phyloP scores from a whole-genome alignment of 2,797 vertebrate species.

The Crax fasciolata region DNA sequence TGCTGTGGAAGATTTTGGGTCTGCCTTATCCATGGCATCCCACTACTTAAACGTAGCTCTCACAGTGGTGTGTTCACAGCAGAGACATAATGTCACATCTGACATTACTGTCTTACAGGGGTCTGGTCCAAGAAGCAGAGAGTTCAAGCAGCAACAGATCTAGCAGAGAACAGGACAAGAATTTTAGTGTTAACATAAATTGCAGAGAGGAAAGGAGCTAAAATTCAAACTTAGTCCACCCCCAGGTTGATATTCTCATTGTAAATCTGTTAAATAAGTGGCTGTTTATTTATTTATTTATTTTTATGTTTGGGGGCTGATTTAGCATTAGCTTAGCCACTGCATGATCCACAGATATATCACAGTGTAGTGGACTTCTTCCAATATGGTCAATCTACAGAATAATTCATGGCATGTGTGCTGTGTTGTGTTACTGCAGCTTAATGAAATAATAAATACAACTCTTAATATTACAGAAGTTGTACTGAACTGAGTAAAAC shows the following conservation, averaged over 20 bases:
- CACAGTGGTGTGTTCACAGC: rapidly evolving
- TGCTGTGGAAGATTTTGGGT: constrained; percentile 69
- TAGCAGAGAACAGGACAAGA: background rate
- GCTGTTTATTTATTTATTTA: background rate
- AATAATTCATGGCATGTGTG: constrained; percentile 20
- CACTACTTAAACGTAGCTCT: background rate
- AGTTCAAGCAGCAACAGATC: background rate
- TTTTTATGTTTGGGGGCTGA: background rate
- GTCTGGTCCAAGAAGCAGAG: background rate
- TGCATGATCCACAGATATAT: constrained; percentile 54
- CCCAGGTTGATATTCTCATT: background rate
- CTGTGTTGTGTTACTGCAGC: constrained; percentile 12
- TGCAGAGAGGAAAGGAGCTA: background rate
- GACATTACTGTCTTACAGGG: background rate
- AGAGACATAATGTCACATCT: background rate
- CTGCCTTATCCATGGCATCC: constrained; percentile 66
- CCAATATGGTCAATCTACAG: background rate
- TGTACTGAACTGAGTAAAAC: background rate
- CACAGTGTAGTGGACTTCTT: constrained; percentile 22
- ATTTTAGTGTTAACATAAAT: background rate
- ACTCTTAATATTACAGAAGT: background rate
- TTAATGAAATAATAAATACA: constrained; percentile 39
- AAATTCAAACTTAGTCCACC: background rate
- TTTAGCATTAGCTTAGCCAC: background rate
- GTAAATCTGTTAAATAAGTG: background rate